Evolutionary conservation across 1,140 invertebrate species (phyloP), one percentile per base, ranked within the genome.

Genomic region (Trachymyrmex cornetzi): DNA sequence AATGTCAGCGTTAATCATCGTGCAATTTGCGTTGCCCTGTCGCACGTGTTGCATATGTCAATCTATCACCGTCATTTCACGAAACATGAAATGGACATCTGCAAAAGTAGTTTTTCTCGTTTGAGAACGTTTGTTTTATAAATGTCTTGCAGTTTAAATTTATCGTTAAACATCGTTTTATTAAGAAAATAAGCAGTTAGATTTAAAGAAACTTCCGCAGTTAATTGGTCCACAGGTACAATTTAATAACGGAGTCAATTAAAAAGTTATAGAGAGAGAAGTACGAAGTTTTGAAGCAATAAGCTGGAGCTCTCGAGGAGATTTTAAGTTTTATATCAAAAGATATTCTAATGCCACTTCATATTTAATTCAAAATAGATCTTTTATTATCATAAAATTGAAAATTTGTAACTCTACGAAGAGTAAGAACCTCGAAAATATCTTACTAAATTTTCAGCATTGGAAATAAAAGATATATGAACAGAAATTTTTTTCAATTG

Each of bases 181-280:
- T 72, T 50, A 72, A 53, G 69, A 53, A 72, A 72, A 72, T 72
- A 72, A 16, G 9, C 44, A 72, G 71, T 74, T 74, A 74, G 50
- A 57, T 75, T 75, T 75, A 30, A 75, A 75, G 50, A 75, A 75
- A 75, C 72, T 75, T 75, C 66, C 22, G 30, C 53, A 57, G n/a
- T 75, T 75, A 75, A 75, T 75, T 57, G 12, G 19, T 75, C 53
- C 30, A 75, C 72, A 75, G 30, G 30, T 57, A 75, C 72, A 57
- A 75, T 75, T 75, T 75, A 75, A 57, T 57, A 75, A 75, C 27
- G 27, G n/a, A 75, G 50, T 75, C 27, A 75, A 75, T 75, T 75
- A 75, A 75, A 75, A 75, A 75, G 72, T 75, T 75, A 57, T 50
- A 30, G 38, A 57, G 34, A 48, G 24, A 75, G 72, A 57, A 74